These are phyloP conservation scores for Gymnorhina tibicen DNA, from an alignment of 2,113 vertebrate species.

Conservation along the genomic window DNA sequence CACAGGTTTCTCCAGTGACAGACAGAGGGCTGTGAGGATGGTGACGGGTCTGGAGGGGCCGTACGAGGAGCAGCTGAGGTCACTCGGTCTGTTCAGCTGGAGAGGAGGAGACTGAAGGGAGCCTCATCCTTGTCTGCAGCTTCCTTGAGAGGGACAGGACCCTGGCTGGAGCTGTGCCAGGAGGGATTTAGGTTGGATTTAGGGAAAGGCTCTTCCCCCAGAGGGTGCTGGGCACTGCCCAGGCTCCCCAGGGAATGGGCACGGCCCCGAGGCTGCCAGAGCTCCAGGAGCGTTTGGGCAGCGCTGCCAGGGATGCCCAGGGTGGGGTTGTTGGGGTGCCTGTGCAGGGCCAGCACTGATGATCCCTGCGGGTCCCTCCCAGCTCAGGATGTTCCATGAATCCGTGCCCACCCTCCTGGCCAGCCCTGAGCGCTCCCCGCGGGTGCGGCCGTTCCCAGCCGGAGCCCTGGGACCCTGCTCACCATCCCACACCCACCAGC, in stretches of 20 bases:
- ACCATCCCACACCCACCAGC: neutral
- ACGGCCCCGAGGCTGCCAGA: neutral
- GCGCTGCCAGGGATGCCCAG: accelerated
- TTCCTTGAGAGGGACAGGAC: neutral
- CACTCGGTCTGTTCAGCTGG: neutral
- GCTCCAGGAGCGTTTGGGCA: neutral
- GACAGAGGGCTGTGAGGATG: neutral
- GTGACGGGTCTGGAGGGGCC: neutral
- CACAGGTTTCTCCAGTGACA: neutral
- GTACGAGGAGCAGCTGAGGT: neutral
- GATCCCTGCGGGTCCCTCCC: neutral
- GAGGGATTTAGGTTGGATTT: accelerated
- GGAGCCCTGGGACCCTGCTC: neutral
- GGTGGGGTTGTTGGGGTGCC: neutral
- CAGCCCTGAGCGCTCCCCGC: accelerated
- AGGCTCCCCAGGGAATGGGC: neutral
- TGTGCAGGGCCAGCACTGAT: neutral
- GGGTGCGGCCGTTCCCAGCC: neutral
- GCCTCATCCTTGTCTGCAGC: neutral
- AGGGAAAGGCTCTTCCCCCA: neutral
- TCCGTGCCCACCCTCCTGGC: neutral
- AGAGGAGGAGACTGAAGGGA: neutral
- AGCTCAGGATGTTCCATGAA: neutral
- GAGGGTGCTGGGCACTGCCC: neutral
- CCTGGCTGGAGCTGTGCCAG: neutral